Evolutionary conservation across 1,140 invertebrate species (phyloP), one percentile per base, ranked within the genome.

Genomic region (Lutraria rhynchaena): DNA sequence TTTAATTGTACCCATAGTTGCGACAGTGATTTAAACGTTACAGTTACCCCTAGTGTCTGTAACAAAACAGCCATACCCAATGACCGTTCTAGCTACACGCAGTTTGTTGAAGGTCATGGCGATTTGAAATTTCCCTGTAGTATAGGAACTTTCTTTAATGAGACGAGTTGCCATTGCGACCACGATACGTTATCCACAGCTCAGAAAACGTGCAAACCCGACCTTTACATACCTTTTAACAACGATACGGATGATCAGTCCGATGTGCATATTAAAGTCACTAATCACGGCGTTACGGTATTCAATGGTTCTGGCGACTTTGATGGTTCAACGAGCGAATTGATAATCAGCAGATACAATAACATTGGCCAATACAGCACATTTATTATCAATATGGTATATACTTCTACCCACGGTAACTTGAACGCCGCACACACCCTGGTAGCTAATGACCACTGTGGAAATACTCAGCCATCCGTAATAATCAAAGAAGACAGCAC

Each of bases 401-500:
- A 82, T 55, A 70, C 27, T 5, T 86, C 83, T 51, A 65, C 80
- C 22, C 77, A 83, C 4, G 73, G 57, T 7, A 57, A 55, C 22
- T 1, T 5, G 0, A n/a, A 19, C 19, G 37, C 31, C 2, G 60
- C 58, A 27, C 78, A 85, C 55, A 83, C 83, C 17, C 35, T 88
- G 27, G 31, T 88, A 1, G 63, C 83, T 22, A 88, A 88, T 63
- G 82, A 80, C 15, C 85, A 84, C 51, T 88, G 87, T 35, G 61
- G 70, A n/a, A n/a, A n/a, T 31, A 71, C 73, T 27, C 49, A 74
- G 9, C 80, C 78, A 27, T 84, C 87, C 0, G 58, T 88, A 13
- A 67, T 70, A 29, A 78, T 88, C 33, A 80, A 55, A 0, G 83
- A 93, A 93, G 37, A 76, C 85, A 31, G 86, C 76, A 49, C 88